Evolutionary conservation across 1,140 invertebrate species (phyloP).

Genomic region (Penaeus vannamei): DNA sequence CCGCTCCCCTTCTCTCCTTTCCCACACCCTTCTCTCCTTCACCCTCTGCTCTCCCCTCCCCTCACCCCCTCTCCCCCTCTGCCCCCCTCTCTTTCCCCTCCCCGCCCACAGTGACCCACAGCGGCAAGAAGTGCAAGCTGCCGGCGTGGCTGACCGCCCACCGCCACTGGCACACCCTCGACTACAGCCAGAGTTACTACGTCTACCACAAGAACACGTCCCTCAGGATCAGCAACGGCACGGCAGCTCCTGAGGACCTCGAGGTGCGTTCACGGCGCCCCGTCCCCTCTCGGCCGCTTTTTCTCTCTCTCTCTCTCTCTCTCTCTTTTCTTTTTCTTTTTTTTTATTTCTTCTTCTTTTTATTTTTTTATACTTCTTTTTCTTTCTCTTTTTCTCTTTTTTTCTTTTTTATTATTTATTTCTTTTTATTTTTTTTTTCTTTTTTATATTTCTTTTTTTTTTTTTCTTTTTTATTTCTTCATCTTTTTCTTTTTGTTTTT

Average conservation of each 20-base stretch:
- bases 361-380: not conserved
- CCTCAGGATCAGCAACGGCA: constrained; percentile 65
- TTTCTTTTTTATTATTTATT: not conserved
- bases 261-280: constrained; percentile 42
- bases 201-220: constrained; percentile 65
- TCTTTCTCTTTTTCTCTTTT: not conserved
- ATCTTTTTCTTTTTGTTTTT: not conserved
- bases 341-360: not conserved
- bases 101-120: constrained; percentile 45
- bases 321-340: not conserved
- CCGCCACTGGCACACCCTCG: constrained; percentile 85
- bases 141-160: constrained; percentile 84
- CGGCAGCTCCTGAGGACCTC: constrained; percentile 55
- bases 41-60: not conserved
- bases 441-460: not conserved
- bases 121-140: constrained; percentile 77
- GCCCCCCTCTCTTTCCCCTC: not conserved
- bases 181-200: constrained; percentile 79
- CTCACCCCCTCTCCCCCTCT: not conserved
- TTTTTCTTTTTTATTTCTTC: not conserved
- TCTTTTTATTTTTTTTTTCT: not conserved
- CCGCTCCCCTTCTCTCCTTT: not conserved
- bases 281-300: not conserved
- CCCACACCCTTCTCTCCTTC: not conserved
- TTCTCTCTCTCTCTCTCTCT: not conserved